Percentiles rank a stretch among this genome's conserved stretches.
phyloP scores from a whole-genome alignment of 2,797 vertebrate genomes.

The Sandelia bainsii region DNA sequence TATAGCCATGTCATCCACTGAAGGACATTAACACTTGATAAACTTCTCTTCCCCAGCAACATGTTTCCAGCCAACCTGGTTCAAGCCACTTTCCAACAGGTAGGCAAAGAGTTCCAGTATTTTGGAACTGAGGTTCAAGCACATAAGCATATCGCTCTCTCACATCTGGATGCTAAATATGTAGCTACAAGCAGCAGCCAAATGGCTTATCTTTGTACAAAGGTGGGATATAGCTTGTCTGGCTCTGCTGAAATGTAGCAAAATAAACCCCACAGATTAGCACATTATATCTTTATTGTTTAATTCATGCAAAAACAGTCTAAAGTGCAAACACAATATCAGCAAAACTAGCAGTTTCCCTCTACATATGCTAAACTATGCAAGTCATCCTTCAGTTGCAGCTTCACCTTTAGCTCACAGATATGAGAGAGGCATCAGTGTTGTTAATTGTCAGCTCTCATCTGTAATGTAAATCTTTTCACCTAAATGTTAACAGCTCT shows the following conservation, averaged over 20 bases:
- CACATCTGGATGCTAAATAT: neutral
- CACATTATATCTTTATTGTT: neutral
- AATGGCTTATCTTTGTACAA: too few species aligned
- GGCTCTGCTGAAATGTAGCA: neutral
- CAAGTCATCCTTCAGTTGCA: neutral
- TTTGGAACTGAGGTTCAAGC: neutral
- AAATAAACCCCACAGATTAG: neutral
- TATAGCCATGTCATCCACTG: neutral
- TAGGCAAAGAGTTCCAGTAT: slow-evolving; percentile 68
- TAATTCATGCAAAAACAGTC: too few species aligned
- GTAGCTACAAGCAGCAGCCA: neutral
- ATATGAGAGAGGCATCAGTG: too few species aligned
- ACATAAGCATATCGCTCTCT: neutral
- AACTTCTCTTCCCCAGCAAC: slow-evolving; percentile 86
- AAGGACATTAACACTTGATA: slow-evolving; percentile 36
- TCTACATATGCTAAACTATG: too few species aligned
- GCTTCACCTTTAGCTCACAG: neutral
- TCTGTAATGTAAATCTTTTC: neutral
- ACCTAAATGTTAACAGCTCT: neutral
- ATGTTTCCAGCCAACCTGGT: slow-evolving; percentile 99
- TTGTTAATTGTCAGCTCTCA: neutral
- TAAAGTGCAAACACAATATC: too few species aligned
- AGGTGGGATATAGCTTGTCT: neutral
- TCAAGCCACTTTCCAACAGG: slow-evolving; percentile 98
- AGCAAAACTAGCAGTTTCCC: too few species aligned